phyloP scores from a whole-genome alignment of 2,113 vertebrate species.

The Dromaius novaehollandiae region DNA sequence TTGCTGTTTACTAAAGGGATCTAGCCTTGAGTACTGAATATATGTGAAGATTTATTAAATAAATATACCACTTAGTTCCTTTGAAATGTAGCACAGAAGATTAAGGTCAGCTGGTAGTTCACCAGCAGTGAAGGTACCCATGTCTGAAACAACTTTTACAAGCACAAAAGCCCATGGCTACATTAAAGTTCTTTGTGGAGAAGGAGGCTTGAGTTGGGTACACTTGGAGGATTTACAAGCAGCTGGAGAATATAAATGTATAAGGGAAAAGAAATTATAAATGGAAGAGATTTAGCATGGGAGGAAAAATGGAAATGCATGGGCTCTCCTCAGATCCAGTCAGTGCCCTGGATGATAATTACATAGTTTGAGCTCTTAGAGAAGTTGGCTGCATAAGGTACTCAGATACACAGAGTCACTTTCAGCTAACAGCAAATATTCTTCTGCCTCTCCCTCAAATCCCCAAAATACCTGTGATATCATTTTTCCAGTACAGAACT shows the following conservation, averaged over 20 bases:
- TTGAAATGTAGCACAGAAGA: not conserved
- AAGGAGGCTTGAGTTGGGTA: not conserved
- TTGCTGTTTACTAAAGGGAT: not conserved
- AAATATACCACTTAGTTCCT: not conserved
- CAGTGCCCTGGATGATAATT: not conserved
- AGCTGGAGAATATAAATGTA: not conserved
- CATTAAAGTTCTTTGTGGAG: not conserved
- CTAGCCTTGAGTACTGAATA: not conserved
- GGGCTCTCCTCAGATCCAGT: not conserved
- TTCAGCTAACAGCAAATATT: not conserved
- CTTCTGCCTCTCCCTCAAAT: not conserved
- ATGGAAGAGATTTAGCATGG: not conserved
- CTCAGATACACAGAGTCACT: not conserved
- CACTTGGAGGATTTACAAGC: not conserved
- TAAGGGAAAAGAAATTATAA: not conserved
- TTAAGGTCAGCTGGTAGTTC: not conserved
- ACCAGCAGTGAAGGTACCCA: not conserved
- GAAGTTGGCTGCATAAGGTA: not conserved
- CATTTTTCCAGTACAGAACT: not conserved
- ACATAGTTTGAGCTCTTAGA: not conserved
- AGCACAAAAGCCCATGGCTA: not conserved
- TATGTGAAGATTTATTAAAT: not conserved
- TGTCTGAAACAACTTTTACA: not conserved
- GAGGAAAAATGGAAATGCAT: not conserved
- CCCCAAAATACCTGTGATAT: not conserved